Base-by-base conservation (phyloP, 2,113 vertebrate species). In the Tricholaema leucomelas region DNA sequence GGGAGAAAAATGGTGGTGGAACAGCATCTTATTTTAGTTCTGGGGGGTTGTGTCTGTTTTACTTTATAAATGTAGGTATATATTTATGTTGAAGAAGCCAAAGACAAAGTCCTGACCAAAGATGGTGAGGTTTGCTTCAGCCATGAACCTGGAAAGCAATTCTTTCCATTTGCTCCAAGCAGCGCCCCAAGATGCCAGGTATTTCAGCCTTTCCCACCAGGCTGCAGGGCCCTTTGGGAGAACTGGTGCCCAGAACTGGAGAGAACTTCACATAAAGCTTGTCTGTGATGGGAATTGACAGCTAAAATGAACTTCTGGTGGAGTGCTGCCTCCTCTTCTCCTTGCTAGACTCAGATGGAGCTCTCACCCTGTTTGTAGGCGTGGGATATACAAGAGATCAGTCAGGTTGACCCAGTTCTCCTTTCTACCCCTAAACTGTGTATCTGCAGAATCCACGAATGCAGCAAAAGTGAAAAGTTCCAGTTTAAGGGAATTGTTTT, bases 101-200 rank as follows among this genome's bases (percentile, higher is more conserved):
- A 55, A 90, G 69, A 72, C 56, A 63, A 83, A 88, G 38, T 73
- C 66, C 44, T 86, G 73, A 86, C 92, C 88, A 93, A 92, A 96
- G 88, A 93, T 94, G 91, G 80, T 83, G 83, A 90, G 40, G 69
- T 90, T 95, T 95, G 59, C 88, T 90, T n/a, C 50, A 70, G 82
- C 59, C 50, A 1, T 76, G 81, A 82, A 82, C 55, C 55, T 70
- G 46, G 31, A 76, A 85, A 85, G 81, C 46, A 79, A 20, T 89
- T 85, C 44, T 76, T 87, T 87, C 71, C 52, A 5, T 59, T 54
- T 35, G 25, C 73, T 90, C 33, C 63, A 46, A 85, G 67, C 70
- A 28, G 23, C 6, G 0, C 69, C 56, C 60, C 24, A 28, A 18
- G n/a, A 3, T 38, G 27, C 48, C 0, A 2, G 23, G 2, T 76